Evolutionary conservation across 2,888 invertebrate genomes (phyloP).

Genomic region (Prosapia bicincta): DNA sequence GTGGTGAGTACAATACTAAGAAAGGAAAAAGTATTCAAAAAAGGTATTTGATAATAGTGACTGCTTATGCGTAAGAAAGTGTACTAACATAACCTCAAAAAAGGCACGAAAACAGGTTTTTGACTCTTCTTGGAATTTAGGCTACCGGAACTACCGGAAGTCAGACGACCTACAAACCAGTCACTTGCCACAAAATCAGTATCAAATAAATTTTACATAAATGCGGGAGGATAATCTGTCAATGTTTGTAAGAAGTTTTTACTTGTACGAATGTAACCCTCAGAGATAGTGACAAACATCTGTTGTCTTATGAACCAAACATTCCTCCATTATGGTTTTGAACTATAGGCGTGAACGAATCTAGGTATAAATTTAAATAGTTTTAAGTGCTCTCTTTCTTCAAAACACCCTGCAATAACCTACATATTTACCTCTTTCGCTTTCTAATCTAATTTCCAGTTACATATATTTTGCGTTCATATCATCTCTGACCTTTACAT

Average conservation of each 20-base stretch:
- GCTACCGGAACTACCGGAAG: not conserved
- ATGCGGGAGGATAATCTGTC: not conserved
- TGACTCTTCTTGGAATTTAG: conserved; percentile 2
- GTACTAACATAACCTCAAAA: not conserved
- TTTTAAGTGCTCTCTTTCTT: no score
- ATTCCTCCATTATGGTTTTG: no score
- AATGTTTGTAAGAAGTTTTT: conserved; percentile 10
- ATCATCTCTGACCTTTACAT: no score
- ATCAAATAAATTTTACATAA: not conserved
- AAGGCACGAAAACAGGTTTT: not conserved
- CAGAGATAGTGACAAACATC: no score
- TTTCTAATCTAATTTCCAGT: no score
- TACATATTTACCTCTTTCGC: no score
- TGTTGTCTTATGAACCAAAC: no score
- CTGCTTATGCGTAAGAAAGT: not conserved
- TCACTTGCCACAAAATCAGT: not conserved
- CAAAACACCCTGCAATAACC: no score
- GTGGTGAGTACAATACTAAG: not conserved
- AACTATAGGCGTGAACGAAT: no score
- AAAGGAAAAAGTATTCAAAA: not conserved
- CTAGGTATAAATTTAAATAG: no score
- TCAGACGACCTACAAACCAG: not conserved
- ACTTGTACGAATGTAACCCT: no score
- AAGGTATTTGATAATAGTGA: not conserved
- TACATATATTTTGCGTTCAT: no score